A percentile compares a stretch with the other conserved stretches of the same genome.
phyloP scores from a whole-genome alignment of 2,113 vertebrate genomes.

The Nothocercus nigrocapillus region DNA sequence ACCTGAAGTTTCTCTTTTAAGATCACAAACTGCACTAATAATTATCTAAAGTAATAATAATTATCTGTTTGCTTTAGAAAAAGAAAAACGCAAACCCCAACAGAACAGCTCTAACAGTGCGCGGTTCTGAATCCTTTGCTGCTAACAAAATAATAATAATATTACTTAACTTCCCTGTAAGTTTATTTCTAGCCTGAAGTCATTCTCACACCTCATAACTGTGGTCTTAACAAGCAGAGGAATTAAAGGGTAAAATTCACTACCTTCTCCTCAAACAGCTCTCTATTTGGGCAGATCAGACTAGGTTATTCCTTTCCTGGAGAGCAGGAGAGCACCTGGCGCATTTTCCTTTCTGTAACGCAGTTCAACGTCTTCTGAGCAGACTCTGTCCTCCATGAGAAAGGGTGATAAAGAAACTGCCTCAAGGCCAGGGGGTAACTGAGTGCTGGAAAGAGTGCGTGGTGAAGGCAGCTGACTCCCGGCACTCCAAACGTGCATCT shows the following conservation, averaged over 20 bases:
- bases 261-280: conserved; percentile 46
- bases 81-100: background rate
- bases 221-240: conserved; percentile 70
- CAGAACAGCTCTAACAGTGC: conserved; percentile 27
- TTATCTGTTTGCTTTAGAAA: conserved; percentile 37
- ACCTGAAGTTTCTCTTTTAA: background rate
- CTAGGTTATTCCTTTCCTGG: conserved; percentile 3
- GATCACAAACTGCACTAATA: conserved; percentile 12
- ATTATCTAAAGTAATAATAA: background rate
- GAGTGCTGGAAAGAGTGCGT: background rate
- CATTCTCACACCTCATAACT: conserved; percentile 71
- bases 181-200: conserved; percentile 61
- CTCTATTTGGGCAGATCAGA: conserved; percentile 29
- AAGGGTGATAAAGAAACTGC: background rate
- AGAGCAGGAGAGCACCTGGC: background rate
- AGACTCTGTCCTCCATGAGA: background rate
- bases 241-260: conserved; percentile 69
- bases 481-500: background rate
- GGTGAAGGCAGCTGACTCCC: background rate
- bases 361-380: background rate
- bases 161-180: conserved; percentile 34
- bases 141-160: background rate
- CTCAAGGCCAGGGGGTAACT: background rate
- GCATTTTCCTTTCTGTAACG: conserved; percentile 35
- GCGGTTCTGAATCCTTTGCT: background rate